Evolutionary conservation across 2,888 invertebrate genomes (phyloP).

Genomic region (Elegia similella): DNA sequence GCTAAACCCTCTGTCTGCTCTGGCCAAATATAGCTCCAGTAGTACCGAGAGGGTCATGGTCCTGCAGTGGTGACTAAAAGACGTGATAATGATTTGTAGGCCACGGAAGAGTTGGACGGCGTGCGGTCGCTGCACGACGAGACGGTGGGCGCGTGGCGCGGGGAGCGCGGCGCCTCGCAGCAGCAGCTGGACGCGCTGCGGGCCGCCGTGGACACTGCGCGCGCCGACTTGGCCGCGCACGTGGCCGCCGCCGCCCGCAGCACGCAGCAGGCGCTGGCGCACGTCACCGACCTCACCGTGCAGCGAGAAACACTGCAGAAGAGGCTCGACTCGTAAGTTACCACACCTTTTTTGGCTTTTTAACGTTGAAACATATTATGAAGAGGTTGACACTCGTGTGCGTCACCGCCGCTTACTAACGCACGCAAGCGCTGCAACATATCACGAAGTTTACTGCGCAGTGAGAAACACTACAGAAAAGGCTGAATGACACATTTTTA

Average conservation of each 20-base stretch:
- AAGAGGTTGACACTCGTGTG: too few relatives aligned
- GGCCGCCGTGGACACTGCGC: constrained; percentile 32
- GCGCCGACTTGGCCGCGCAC: constrained; percentile 29
- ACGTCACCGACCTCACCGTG: constrained; percentile 68
- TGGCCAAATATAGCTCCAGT: too few relatives aligned
- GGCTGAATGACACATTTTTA: too few relatives aligned
- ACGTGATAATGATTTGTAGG: constrained; percentile 36
- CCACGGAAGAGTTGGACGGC: constrained; percentile 73
- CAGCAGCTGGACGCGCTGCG: constrained; percentile 36
- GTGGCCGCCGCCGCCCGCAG: constrained; percentile 39
- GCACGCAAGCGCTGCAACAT: neutral
- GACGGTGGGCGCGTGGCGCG: constrained; percentile 63
- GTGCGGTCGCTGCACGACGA: constrained; percentile 76
- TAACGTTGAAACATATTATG: too few relatives aligned
- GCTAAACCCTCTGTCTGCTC: too few relatives aligned
- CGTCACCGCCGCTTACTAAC: neutral
- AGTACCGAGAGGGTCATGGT: too few relatives aligned
- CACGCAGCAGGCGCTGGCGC: constrained; percentile 47
- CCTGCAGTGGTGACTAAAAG: too few relatives aligned
- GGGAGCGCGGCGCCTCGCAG: constrained; percentile 40
- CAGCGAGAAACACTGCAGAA: constrained; percentile 67
- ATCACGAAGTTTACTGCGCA: constrained; percentile 37
- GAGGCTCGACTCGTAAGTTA: constrained; percentile 53
- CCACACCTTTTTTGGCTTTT: too few relatives aligned
- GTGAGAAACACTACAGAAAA: constrained; percentile 65